A percentile compares a stretch with the other conserved stretches of the same genome.
phyloP scores from a whole-genome alignment of 2,888 invertebrate species.

The Pseudococcus jackbeardsleyi region DNA sequence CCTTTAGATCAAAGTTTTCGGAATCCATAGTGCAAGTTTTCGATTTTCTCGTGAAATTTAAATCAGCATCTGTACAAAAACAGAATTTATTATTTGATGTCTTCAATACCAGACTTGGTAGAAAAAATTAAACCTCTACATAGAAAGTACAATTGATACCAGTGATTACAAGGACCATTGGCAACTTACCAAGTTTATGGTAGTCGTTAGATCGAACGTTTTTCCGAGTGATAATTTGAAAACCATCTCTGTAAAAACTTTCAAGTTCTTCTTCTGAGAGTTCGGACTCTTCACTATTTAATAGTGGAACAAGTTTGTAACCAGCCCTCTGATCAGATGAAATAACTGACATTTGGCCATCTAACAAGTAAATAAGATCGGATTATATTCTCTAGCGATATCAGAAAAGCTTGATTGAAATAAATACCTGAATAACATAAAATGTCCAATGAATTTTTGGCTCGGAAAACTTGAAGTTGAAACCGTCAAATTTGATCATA shows the following conservation, averaged over 20 bases:
- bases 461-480: background rate
- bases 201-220: background rate
- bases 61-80: background rate
- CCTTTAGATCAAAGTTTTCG: slow-evolving; percentile 13
- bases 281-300: slow-evolving; percentile 56
- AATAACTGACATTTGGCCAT: slow-evolving; percentile 60
- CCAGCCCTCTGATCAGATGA: slow-evolving; percentile 33
- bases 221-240: slow-evolving; percentile 60
- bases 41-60: background rate
- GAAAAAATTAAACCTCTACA: too few relatives aligned
- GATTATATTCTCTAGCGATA: background rate
- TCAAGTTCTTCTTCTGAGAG: slow-evolving; percentile 57
- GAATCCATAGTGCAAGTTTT: background rate
- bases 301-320: slow-evolving; percentile 56
- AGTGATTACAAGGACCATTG: background rate
- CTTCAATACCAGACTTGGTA: too few relatives aligned
- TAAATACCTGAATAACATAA: background rate
- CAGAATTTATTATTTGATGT: too few relatives aligned
- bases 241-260: slow-evolving; percentile 56
- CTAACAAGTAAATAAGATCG: slow-evolving; percentile 16
- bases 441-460: background rate
- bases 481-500: background rate
- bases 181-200: background rate
- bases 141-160: too few relatives aligned
- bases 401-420: background rate